Percentiles rank a stretch among this genome's conserved stretches.
phyloP scores from a whole-genome alignment of 2,797 vertebrate species.

The Sebastiscus tertius region DNA sequence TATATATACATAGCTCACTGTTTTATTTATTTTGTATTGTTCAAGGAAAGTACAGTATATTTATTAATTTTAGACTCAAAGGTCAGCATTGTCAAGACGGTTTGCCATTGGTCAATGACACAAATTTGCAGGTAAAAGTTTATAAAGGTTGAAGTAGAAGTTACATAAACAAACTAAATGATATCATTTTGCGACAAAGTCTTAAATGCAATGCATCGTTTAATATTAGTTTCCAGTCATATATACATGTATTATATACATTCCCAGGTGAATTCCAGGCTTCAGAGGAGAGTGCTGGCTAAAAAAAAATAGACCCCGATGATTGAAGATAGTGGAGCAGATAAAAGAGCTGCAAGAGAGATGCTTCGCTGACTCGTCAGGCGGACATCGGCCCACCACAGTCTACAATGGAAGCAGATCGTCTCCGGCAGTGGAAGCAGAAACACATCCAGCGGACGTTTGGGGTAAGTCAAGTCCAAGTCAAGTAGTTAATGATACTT shows the following conservation, averaged over 20 bases:
- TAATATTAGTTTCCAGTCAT: too few species aligned
- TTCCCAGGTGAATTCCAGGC: background rate
- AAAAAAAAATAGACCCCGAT: background rate
- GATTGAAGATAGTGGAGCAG: background rate
- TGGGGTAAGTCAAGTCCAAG: background rate
- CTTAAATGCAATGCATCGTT: too few species aligned
- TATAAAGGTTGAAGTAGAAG: background rate
- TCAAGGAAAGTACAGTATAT: background rate
- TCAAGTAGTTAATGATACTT: background rate
- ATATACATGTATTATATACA: background rate
- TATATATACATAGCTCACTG: background rate
- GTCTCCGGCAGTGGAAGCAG: too few species aligned
- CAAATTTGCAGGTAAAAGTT: background rate
- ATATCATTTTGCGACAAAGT: too few species aligned
- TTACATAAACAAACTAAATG: too few species aligned
- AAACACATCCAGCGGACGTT: background rate
- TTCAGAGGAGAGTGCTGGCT: background rate
- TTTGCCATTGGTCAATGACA: background rate
- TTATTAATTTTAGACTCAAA: background rate
- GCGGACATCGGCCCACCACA: too few species aligned
- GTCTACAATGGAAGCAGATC: too few species aligned
- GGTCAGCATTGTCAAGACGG: background rate
- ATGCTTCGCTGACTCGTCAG: too few species aligned
- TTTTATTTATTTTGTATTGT: background rate
- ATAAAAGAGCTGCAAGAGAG: background rate